These are phyloP conservation scores for Eupsilia transversa DNA, from an alignment of 2,888 invertebrate genomes.

Conservation along the genomic window DNA sequence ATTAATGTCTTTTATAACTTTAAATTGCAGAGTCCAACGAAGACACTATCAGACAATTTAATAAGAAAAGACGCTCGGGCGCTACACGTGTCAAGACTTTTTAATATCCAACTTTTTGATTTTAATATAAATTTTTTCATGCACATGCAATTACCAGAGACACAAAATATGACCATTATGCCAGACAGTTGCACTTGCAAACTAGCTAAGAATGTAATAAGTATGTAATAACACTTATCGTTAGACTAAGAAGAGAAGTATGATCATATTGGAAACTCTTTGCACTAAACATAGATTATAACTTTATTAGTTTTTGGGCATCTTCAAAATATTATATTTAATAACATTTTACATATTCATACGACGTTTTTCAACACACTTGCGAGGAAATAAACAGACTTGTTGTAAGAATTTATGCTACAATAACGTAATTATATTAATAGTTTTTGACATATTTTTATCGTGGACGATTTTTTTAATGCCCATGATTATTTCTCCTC, in stretches of 20 bases:
- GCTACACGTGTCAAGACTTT: neutral
- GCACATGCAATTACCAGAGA: neutral
- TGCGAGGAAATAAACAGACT: too few species aligned
- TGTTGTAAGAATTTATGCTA: too few species aligned
- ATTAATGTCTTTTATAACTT: neutral
- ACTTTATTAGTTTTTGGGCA: too few species aligned
- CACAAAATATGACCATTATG: constrained; percentile 1
- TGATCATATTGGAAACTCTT: constrained; percentile 5
- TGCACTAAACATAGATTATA: constrained; percentile 23
- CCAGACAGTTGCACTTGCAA: constrained; percentile 7
- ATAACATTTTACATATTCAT: too few species aligned
- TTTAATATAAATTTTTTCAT: neutral
- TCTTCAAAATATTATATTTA: too few species aligned
- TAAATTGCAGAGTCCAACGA: neutral
- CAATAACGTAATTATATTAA: too few species aligned
- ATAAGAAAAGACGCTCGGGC: neutral
- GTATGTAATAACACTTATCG: constrained; percentile 25
- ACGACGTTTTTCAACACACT: too few species aligned
- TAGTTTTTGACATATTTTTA: too few species aligned
- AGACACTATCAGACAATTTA: neutral
- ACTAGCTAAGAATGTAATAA: constrained; percentile 5
- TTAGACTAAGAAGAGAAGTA: constrained; percentile 15
- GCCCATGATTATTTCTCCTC: too few species aligned
- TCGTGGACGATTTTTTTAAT: too few species aligned
- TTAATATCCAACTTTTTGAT: neutral